Evolutionary conservation across 2,888 invertebrate species (phyloP).

Genomic region (Rhamnusium bicolor): DNA sequence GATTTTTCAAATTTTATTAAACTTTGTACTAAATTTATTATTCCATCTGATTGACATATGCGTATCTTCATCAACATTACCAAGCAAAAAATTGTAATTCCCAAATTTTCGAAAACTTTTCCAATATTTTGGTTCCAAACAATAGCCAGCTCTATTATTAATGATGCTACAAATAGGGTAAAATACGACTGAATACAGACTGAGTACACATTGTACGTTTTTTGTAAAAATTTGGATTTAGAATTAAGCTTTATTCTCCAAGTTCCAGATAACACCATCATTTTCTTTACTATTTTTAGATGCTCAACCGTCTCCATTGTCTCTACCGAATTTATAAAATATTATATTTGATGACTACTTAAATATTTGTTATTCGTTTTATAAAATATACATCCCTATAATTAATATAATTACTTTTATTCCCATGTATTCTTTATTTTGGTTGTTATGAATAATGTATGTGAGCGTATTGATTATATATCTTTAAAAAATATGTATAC

Average conservation of each 20-base stretch:
- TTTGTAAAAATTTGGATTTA: background rate
- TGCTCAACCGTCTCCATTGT: background rate
- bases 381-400: too few relatives aligned
- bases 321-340: background rate
- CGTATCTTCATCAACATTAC: background rate
- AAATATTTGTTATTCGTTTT: too few relatives aligned
- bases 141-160: background rate
- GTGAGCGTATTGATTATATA: too few relatives aligned
- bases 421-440: too few relatives aligned
- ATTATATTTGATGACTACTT: too few relatives aligned
- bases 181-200: background rate
- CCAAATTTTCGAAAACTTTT: background rate
- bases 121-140: background rate
- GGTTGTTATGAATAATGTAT: too few relatives aligned
- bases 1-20: background rate
- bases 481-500: too few relatives aligned
- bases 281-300: background rate
- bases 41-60: background rate
- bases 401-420: too few relatives aligned
- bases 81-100: background rate
- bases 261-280: constrained; percentile 21
- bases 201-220: background rate
- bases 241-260: constrained; percentile 27
- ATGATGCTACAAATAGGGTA: background rate
- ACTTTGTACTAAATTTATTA: background rate